Conservation (phyloP, 1,140 invertebrate species). For the Brachionus asplanchnoidis region DNA sequence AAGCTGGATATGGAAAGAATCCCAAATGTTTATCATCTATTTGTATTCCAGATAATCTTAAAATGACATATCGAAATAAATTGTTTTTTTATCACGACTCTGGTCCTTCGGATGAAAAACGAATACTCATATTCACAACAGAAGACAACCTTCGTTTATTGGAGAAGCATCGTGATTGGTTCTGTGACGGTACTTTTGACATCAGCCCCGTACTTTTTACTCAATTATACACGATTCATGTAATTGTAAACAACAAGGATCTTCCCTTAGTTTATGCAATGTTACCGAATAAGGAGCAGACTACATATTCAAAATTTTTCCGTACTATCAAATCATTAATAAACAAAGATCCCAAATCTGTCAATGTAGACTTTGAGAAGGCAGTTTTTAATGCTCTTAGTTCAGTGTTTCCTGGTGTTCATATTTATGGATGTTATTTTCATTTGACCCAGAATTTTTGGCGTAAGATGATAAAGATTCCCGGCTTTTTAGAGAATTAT, state of each 20-base stretch:
- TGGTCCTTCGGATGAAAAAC: too few species aligned
- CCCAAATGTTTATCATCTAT: too few species aligned
- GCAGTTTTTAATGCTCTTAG: neutral
- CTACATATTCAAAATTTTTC: neutral
- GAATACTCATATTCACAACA: too few species aligned
- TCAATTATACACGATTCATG: neutral
- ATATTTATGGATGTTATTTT: neutral
- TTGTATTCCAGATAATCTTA: too few species aligned
- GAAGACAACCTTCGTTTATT: too few species aligned
- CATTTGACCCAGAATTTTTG: neutral
- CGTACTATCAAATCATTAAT: neutral
- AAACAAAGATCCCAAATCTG: neutral
- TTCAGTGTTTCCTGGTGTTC: neutral
- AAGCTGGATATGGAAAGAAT: too few species aligned
- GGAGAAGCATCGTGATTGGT: too few species aligned
- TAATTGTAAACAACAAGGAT: neutral
- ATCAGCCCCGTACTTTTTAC: too few species aligned
- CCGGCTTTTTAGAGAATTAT: neutral
- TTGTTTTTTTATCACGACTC: too few species aligned
- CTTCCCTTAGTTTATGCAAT: neutral
- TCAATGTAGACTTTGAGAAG: neutral
- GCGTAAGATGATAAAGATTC: neutral
- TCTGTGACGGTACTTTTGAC: too few species aligned
- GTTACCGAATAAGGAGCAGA: neutral
- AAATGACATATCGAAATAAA: too few species aligned